These are phyloP conservation scores for Dromiciops gliroides DNA, from an alignment of 2,113 vertebrate species.

Conservation along the genomic window DNA sequence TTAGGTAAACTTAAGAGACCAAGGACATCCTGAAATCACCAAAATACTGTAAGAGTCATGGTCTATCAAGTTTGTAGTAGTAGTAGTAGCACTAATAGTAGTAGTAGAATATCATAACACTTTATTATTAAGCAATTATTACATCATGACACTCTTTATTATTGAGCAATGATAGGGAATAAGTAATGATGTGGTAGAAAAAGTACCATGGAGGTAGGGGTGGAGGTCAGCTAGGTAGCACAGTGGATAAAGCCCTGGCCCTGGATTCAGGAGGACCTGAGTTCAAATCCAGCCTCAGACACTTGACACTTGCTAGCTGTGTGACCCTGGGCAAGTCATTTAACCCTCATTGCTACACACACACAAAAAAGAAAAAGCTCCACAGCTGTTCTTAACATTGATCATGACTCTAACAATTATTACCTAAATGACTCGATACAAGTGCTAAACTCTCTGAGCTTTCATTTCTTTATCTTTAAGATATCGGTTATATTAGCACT, in stretches of 20 bases:
- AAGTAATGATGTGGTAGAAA: background rate
- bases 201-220: too few relatives aligned
- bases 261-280: too few relatives aligned
- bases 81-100: too few relatives aligned
- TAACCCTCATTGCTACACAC: too few relatives aligned
- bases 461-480: background rate
- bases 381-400: background rate
- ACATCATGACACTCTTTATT: background rate
- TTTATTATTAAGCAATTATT: background rate
- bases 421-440: background rate
- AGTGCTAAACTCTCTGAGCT: background rate
- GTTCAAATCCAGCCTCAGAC: too few relatives aligned
- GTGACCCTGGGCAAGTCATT: too few relatives aligned
- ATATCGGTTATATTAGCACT: background rate
- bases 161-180: background rate
- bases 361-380: background rate
- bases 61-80: background rate
- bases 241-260: too few relatives aligned
- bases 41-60: background rate
- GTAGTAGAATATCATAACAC: too few relatives aligned
- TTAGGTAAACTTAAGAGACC: background rate
- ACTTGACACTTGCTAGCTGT: too few relatives aligned
- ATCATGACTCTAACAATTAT: background rate
- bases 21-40: background rate
- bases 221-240: too few relatives aligned